Percentiles rank a stretch among this genome's conserved stretches.
Conservation (phyloP, 2,888 invertebrate species). For the Xylocampa areola region DNA sequence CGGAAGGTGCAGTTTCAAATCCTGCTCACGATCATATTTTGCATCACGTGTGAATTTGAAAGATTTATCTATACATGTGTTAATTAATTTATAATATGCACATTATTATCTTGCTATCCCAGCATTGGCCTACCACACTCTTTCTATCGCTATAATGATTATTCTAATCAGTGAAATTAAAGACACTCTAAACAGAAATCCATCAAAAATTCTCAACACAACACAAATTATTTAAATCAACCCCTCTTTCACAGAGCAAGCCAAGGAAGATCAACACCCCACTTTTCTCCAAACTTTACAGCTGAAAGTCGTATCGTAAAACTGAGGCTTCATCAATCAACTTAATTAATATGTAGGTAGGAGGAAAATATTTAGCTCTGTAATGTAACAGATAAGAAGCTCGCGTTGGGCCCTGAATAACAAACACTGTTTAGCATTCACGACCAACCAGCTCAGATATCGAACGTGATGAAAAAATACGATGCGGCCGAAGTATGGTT, state of each 20-base stretch:
- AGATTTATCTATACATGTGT: too few relatives aligned
- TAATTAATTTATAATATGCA: too few relatives aligned
- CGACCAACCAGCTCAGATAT: conserved; percentile 58
- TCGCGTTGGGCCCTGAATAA: conserved; percentile 62
- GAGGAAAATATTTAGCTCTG: conserved; percentile 68
- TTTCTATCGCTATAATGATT: too few relatives aligned
- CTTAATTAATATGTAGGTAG: conserved; percentile 69
- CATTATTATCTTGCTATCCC: too few relatives aligned
- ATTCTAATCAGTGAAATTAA: not conserved
- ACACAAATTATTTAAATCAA: conserved; percentile 45
- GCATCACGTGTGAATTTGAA: too few relatives aligned
- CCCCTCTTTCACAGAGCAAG: conserved; percentile 20
- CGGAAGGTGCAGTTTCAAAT: too few relatives aligned
- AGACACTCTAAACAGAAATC: conserved; percentile 1
- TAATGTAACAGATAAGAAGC: conserved; percentile 69
- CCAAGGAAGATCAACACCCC: conserved; percentile 45
- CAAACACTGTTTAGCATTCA: conserved; percentile 66
- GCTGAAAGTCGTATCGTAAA: conserved; percentile 53
- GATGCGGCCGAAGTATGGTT: conserved; percentile 47
- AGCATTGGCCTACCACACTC: too few relatives aligned
- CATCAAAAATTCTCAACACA: conserved; percentile 6
- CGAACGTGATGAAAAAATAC: conserved; percentile 68
- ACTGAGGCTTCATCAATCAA: conserved; percentile 59
- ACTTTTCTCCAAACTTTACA: conserved; percentile 47
- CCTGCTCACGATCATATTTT: too few relatives aligned